Conservation (phyloP, 2,888 invertebrate species). For the Stomorhina lunata region DNA sequence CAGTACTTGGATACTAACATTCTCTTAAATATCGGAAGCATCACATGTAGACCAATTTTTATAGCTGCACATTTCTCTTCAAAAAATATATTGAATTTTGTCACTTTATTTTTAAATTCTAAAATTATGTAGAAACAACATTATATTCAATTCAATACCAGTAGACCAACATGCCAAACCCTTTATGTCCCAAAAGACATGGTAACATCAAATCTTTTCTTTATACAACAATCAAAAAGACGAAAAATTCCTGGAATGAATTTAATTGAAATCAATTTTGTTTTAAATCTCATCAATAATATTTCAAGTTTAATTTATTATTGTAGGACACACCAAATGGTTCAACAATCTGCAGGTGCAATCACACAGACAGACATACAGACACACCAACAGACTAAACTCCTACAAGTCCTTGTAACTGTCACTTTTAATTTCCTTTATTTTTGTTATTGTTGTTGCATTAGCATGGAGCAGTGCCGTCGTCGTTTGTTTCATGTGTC, state of each 20-base stretch:
- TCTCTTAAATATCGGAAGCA: too few relatives aligned
- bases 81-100: too few relatives aligned
- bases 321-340: neutral
- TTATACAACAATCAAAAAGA: neutral
- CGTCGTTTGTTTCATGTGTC: constrained; percentile 48
- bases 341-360: constrained; percentile 53
- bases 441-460: constrained; percentile 22
- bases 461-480: constrained; percentile 1
- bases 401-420: constrained; percentile 60
- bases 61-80: too few relatives aligned
- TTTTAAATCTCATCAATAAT: constrained; percentile 62
- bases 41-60: too few relatives aligned
- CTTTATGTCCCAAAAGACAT: too few relatives aligned
- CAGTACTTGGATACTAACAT: too few relatives aligned
- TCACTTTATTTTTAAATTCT: too few relatives aligned
- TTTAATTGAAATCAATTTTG: constrained; percentile 27
- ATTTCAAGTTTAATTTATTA: constrained; percentile 7
- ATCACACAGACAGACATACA: neutral
- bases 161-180: too few relatives aligned
- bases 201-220: neutral
- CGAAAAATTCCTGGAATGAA: constrained; percentile 34
- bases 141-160: too few relatives aligned
- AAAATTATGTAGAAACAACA: too few relatives aligned
- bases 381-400: constrained; percentile 12
- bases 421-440: constrained; percentile 61